Conservation (phyloP, 2,888 invertebrate species). For the Tethea ocularis region DNA sequence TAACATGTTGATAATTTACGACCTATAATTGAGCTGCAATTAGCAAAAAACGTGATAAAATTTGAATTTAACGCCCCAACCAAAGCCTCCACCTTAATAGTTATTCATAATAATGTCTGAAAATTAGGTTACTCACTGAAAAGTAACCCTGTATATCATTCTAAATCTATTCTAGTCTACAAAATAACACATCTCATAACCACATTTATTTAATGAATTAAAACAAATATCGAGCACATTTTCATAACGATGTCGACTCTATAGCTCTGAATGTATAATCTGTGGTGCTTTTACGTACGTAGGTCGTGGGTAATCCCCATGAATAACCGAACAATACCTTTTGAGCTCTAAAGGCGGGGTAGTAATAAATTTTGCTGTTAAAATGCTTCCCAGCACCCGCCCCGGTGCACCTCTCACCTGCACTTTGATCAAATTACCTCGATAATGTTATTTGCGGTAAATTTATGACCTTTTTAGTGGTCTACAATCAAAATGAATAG, state of each 20-base stretch:
- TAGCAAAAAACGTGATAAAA: no score
- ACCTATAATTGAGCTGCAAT: no score
- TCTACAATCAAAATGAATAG: background rate
- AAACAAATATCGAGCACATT: background rate
- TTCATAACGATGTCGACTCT: constrained; percentile 12
- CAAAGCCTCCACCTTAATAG: no score
- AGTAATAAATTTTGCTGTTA: constrained; percentile 38
- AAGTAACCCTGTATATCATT: no score
- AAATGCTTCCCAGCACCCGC: constrained; percentile 37
- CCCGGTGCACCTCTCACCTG: constrained; percentile 37
- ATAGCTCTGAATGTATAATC: constrained; percentile 30
- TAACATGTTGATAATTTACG: no score
- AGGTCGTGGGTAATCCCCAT: constrained; percentile 28
- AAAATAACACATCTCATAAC: background rate
- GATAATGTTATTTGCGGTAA: constrained; percentile 31
- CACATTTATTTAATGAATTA: background rate
- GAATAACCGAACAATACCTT: constrained; percentile 29
- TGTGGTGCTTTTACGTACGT: constrained; percentile 18
- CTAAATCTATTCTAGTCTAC: background rate
- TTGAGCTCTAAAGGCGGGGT: constrained; percentile 30
- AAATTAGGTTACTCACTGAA: no score
- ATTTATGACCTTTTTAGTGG: constrained; percentile 4
- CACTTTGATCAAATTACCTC: constrained; percentile 29
- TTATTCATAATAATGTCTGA: no score
- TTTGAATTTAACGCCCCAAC: no score